Evolutionary conservation across 2,888 invertebrate species (phyloP), one percentile per base, ranked within the genome.

Genomic region (Trachelus tabidus): DNA sequence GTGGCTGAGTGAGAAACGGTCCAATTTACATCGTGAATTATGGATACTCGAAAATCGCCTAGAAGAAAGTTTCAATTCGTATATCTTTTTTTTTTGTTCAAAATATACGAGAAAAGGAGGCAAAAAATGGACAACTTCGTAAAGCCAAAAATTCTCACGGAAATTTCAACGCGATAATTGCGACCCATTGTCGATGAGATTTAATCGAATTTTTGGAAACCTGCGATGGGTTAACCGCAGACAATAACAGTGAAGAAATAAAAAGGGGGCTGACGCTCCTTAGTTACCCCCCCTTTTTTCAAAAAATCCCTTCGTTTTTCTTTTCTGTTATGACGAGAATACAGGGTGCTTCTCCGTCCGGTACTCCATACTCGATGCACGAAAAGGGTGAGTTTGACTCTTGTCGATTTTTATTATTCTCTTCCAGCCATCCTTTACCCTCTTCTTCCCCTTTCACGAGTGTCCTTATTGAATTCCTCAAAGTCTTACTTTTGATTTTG

Each of bases 171-270:
- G 15, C 74, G 34, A 73, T 34, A 34, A 34, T 73, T 73, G 74
- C 34, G 33, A 33, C 33, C 78, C 75, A 78, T 78, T 78, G 78
- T 77, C 37, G 15, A 31, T 69, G 69, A 71, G 33, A 30, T 76
- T 75, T 78, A 76, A 78, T 78, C 75, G 82, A 79, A 84, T 80
- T 80, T 78, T 84, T 77, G 81, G 83, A 85, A 76, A 76, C 68
- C 6, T 73, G 76, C 68, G 76, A 87, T 82, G 89, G 90, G 89
- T 89, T 89, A 90, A 90, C 90, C 90, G 87, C 90, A 89, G 84
- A 91, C 89, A 90, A 90, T 89, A 40, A 40, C 15, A 40, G 40
- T 1, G 15, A 0, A 6, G 40, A 40, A 40, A 40, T 40, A 40
- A 40, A 40, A 15, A 40, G 40, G 40, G 40, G 40, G 80, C 77